phyloP scores from a whole-genome alignment of 1,140 invertebrate genomes.

The Microvelia longipes region DNA sequence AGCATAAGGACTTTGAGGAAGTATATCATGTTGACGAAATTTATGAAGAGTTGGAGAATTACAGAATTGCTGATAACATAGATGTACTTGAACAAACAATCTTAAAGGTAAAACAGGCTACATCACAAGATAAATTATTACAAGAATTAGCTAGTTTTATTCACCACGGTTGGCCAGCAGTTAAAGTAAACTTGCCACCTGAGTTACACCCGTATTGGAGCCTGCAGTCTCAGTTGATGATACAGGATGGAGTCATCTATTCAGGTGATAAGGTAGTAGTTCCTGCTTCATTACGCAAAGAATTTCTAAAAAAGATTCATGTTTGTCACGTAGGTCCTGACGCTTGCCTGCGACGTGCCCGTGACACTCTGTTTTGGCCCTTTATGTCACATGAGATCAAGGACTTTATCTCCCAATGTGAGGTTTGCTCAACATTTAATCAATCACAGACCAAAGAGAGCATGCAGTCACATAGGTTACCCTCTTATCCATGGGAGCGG shows the following conservation, averaged over 20 bases:
- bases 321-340: background rate
- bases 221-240: background rate
- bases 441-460: background rate
- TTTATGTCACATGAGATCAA: background rate
- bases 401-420: background rate
- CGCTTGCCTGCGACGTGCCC: background rate
- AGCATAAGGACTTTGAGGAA: too few relatives aligned
- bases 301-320: background rate
- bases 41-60: background rate
- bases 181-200: background rate
- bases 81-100: background rate
- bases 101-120: background rate
- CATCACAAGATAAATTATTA: background rate
- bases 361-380: background rate
- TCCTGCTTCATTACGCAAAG: background rate
- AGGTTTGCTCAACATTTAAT: background rate
- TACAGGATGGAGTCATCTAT: background rate
- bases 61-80: background rate
- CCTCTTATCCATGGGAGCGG: background rate
- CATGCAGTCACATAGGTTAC: background rate
- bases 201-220: background rate
- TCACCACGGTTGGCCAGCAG: background rate
- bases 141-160: background rate
- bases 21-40: too few relatives aligned
- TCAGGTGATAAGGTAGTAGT: background rate